phyloP scores from a whole-genome alignment of 2,113 vertebrate species.

The Anolis sagrei region DNA sequence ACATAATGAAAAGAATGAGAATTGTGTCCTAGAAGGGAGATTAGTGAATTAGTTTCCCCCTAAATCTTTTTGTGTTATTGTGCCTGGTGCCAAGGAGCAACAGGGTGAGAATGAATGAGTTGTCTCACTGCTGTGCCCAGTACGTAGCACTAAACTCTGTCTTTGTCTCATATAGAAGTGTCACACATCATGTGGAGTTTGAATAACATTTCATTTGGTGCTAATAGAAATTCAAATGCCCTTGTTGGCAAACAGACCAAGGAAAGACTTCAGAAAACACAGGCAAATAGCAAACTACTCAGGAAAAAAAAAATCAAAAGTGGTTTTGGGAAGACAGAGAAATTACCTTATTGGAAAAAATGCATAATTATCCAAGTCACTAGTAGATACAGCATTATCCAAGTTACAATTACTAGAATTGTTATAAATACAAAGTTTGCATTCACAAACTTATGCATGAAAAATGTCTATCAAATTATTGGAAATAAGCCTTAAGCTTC shows the following conservation, averaged over 20 bases:
- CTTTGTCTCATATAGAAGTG: background rate
- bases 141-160: background rate
- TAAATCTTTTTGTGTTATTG: background rate
- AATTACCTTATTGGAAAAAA: background rate
- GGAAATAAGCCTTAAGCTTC: background rate
- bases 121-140: background rate
- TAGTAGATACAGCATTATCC: background rate
- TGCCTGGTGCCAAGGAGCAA: background rate
- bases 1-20: background rate
- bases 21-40: background rate
- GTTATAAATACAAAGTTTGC: rapidly evolving
- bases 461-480: background rate
- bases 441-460: background rate
- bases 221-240: constrained; percentile 17
- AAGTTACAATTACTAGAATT: too few species aligned
- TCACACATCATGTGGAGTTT: background rate
- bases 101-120: background rate
- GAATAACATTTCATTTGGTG: background rate
- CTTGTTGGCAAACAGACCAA: background rate
- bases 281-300: background rate
- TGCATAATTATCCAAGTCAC: background rate
- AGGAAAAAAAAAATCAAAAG: too few species aligned
- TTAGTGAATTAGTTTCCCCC: background rate
- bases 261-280: background rate
- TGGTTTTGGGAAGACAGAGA: background rate